These are phyloP conservation scores for Diprion similis DNA, from an alignment of 1,140 invertebrate genomes.

Conservation along the genomic window DNA sequence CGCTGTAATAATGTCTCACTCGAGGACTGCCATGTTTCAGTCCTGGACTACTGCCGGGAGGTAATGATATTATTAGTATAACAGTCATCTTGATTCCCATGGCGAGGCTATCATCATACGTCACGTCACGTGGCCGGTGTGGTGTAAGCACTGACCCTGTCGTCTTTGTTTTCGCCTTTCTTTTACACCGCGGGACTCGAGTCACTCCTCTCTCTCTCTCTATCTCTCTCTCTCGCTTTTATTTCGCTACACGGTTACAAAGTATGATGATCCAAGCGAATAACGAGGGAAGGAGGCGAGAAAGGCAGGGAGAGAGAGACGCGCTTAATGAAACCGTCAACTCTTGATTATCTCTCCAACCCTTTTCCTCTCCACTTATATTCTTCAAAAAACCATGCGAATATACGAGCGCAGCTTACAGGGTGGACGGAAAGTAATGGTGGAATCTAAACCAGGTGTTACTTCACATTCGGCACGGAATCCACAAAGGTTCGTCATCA, in stretches of 20 bases:
- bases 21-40: slow-evolving; percentile 19
- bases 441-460: too few relatives aligned
- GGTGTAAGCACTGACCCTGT: not conserved
- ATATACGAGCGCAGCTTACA: too few relatives aligned
- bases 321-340: slow-evolving; percentile 7
- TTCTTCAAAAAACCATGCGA: too few relatives aligned
- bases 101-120: slow-evolving; percentile 52
- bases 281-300: slow-evolving; percentile 24
- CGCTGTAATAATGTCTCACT: slow-evolving; percentile 46
- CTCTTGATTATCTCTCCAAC: not conserved
- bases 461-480: too few relatives aligned
- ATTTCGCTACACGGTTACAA: slow-evolving; percentile 43
- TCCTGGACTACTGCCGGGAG: slow-evolving; percentile 36
- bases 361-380: too few relatives aligned
- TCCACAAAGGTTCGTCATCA: too few relatives aligned
- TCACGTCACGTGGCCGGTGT: slow-evolving; percentile 28
- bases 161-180: not conserved
- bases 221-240: not conserved
- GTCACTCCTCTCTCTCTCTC: slow-evolving; percentile 10
- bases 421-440: too few relatives aligned
- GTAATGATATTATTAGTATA: slow-evolving; percentile 53
- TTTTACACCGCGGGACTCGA: slow-evolving; percentile 11
- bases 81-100: slow-evolving; percentile 51
- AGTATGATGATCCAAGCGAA: slow-evolving; percentile 50
- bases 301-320: not conserved